These are phyloP conservation scores for Psittacula echo DNA, from an alignment of 2,797 vertebrate genomes.

Conservation along the genomic window DNA sequence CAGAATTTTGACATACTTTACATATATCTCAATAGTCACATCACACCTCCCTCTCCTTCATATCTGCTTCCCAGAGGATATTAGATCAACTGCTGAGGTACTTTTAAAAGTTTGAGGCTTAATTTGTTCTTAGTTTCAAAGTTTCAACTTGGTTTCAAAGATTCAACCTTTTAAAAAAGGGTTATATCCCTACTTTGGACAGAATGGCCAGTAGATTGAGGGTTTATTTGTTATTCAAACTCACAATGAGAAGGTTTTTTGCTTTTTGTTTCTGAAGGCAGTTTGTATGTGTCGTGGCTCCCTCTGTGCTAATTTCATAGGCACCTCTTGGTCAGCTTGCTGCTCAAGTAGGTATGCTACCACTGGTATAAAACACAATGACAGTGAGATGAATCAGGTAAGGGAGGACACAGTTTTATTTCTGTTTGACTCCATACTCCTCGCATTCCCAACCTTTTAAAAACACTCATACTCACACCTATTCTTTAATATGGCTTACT, in stretches of 20 bases:
- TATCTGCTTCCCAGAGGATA: not conserved
- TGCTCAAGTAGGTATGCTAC: not conserved
- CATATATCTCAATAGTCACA: not conserved
- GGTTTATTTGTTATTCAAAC: not conserved
- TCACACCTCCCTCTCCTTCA: not conserved
- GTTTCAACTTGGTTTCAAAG: not conserved
- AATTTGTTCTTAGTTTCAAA: not conserved
- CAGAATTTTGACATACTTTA: not conserved
- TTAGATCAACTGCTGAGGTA: not conserved
- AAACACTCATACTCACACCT: not conserved
- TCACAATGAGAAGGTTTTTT: not conserved
- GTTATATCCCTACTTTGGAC: not conserved
- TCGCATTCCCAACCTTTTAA: not conserved
- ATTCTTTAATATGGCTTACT: not conserved
- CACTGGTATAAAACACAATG: not conserved
- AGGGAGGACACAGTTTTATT: not conserved
- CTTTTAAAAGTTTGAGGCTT: not conserved
- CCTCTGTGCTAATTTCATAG: not conserved
- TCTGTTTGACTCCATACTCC: not conserved
- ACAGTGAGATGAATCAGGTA: not conserved
- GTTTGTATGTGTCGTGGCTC: not conserved
- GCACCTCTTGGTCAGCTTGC: not conserved
- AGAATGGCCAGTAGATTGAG: not conserved
- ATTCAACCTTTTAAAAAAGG: not conserved
- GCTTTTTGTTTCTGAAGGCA: not conserved